Percentiles rank a stretch among this genome's conserved stretches.
phyloP scores from a whole-genome alignment of 1,140 invertebrate genomes.

The Nephila pilipes region DNA sequence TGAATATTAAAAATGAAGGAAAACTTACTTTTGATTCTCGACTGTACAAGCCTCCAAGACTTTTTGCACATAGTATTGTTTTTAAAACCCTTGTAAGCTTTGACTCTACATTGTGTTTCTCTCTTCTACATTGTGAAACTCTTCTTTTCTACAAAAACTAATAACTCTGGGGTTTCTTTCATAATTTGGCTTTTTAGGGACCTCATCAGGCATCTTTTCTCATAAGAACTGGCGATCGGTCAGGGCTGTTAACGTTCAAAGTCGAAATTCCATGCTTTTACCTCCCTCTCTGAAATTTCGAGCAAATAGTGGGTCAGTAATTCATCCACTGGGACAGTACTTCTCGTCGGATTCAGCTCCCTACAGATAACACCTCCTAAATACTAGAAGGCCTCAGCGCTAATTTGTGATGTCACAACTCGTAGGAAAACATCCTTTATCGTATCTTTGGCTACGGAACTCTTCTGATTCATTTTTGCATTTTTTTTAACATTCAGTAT shows the following conservation, averaged over 20 bases:
- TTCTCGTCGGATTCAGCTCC: neutral
- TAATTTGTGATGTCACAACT: too few relatives aligned
- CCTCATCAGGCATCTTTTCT: neutral
- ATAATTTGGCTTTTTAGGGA: neutral
- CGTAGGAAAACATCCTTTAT: too few relatives aligned
- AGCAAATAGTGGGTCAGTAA: neutral
- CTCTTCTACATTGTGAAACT: too few relatives aligned
- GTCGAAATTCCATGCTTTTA: neutral
- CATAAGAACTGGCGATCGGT: neutral
- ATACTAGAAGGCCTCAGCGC: too few relatives aligned
- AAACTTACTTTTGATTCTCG: constrained; percentile 18
- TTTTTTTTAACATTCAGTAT: too few relatives aligned
- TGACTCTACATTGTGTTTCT: neutral
- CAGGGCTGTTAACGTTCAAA: neutral
- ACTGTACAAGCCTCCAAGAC: neutral
- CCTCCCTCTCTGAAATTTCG: neutral
- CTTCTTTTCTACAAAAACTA: neutral
- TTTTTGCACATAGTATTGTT: neutral
- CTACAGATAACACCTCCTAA: too few relatives aligned
- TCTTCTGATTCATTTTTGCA: too few relatives aligned
- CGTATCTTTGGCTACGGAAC: too few relatives aligned
- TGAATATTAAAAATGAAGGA: too few relatives aligned
- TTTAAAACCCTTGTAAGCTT: neutral
- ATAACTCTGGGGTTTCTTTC: neutral
- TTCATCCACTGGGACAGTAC: too few relatives aligned